Evolutionary conservation across 2,888 invertebrate species (phyloP), one percentile per base, ranked within the genome.

Genomic region (Bedellia somnulentella): DNA sequence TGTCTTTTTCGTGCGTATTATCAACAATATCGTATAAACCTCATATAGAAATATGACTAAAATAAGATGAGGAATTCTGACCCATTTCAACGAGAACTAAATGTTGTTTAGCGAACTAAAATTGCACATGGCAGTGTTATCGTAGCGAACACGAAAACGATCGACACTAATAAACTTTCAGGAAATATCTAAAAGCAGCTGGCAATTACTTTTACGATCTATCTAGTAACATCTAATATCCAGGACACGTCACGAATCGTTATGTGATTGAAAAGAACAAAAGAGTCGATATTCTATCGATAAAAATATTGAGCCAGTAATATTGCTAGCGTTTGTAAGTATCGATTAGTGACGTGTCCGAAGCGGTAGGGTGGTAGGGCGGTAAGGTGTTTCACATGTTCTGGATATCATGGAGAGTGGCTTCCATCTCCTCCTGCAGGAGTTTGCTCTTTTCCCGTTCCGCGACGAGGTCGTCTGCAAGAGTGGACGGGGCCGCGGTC

Each of bases 381-480:
- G 67, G n/a, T n/a, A n/a, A n/a, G n/a, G n/a, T n/a, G n/a, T n/a
- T 81, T 86, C 91, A 96, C 93, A 96, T 95, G 80, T 94, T 93
- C 83, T 96, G 95, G 80, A 97, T 93, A 82, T 97, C 97, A 85
- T 93, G 93, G 82, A 97, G 87, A 63, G 96, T 94, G 64, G 93
- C 88, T 80, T 98, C 97, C 92, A 98, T 94, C 79, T 98, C 98
- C 77, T 93, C 93, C 78, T 93, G 90, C 73, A 97, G 87, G 73
- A 90, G 81, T 83, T 92, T 93, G 84, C 91, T 93, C 85, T 93
- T 93, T 81, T 89, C 90, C 80, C 90, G 91, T 81, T 93, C 93
- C 68, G 85, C 82, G 76, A 93, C 83, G 77, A 96, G 87, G 78
- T 94, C 94, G 84, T 96, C 97, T 97, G 87, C 66, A 86, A 78